These are phyloP conservation scores for Dyspetes luteomarginatus DNA, from an alignment of 2,888 invertebrate genomes.

Conservation along the genomic window DNA sequence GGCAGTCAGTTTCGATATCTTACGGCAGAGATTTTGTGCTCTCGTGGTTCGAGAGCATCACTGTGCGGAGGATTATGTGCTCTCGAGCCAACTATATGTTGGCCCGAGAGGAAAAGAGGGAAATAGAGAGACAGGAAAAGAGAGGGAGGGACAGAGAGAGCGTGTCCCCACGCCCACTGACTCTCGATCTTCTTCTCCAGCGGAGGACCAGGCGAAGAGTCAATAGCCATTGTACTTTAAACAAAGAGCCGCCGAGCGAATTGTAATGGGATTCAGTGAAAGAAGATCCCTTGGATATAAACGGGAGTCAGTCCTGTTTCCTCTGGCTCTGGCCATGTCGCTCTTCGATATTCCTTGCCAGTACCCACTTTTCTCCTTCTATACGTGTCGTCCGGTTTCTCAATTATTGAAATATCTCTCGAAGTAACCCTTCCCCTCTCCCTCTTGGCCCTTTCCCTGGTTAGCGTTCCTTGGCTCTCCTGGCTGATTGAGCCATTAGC, in stretches of 20 bases:
- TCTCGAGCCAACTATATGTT: slow-evolving; percentile 54
- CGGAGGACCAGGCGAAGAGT: slow-evolving; percentile 64
- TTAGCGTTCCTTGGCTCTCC: slow-evolving; percentile 34
- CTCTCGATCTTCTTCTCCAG: slow-evolving; percentile 64
- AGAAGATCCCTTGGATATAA: slow-evolving; percentile 72
- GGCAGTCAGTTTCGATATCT: neutral
- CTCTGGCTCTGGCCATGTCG: slow-evolving; percentile 49
- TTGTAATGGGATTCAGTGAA: slow-evolving; percentile 79
- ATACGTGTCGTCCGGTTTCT: slow-evolving; percentile 60
- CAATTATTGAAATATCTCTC: slow-evolving; percentile 68
- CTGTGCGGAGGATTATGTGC: slow-evolving; percentile 62
- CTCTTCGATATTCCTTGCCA: slow-evolving; percentile 34
- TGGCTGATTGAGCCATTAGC: slow-evolving; percentile 59
- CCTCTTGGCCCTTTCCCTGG: neutral
- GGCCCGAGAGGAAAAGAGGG: slow-evolving; percentile 45
- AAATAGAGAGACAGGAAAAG: slow-evolving; percentile 42
- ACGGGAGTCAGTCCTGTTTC: slow-evolving; percentile 55
- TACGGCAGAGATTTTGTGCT: neutral
- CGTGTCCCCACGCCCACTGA: slow-evolving; percentile 52
- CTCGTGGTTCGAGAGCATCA: slow-evolving; percentile 29
- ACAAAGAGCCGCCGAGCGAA: slow-evolving; percentile 76
- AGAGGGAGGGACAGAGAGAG: slow-evolving; percentile 40
- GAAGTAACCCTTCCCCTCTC: no score
- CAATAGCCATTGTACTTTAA: slow-evolving; percentile 80
- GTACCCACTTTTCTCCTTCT: neutral